phyloP scores from a whole-genome alignment of 2,797 vertebrate species.

The Enteromius trimaculatus region DNA sequence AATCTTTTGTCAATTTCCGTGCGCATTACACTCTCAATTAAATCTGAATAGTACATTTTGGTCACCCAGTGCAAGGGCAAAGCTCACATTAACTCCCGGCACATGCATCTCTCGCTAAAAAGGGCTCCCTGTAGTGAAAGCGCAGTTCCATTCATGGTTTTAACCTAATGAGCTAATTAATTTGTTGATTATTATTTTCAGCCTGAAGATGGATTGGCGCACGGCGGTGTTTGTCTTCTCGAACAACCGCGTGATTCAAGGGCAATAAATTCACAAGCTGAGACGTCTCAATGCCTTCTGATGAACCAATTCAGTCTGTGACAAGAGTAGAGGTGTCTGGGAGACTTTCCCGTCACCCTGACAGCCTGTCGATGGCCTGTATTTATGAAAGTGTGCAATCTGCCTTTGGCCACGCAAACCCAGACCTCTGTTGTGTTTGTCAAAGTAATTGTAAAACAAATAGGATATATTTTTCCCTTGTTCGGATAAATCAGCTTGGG shows the following conservation, averaged over 20 bases:
- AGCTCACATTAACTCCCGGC: conserved; percentile 49
- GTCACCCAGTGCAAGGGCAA: conserved; percentile 54
- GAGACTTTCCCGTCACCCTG: conserved; percentile 36
- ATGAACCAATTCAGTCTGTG: conserved; percentile 54
- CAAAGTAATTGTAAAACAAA: conserved; percentile 55
- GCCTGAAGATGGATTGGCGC: conserved; percentile 56
- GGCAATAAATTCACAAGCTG: conserved; percentile 49
- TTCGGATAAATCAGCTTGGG: conserved; percentile 21
- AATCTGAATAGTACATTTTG: conserved; percentile 47
- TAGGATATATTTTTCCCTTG: conserved; percentile 32
- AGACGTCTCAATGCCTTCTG: conserved; percentile 49
- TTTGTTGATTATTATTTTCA: conserved; percentile 59
- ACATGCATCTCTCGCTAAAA: conserved; percentile 49
- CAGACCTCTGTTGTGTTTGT: conserved; percentile 25
- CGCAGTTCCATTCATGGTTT: conserved; percentile 55
- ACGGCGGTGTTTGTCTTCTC: conserved; percentile 49
- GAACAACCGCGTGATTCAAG: conserved; percentile 50
- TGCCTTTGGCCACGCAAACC: conserved; percentile 41
- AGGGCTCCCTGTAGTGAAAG: conserved; percentile 53
- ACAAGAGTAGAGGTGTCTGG: conserved; percentile 40
- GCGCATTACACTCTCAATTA: conserved; percentile 43
- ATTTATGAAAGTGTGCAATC: conserved; percentile 49
- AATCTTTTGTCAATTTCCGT: conserved; percentile 24
- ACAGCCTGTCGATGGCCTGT: conserved; percentile 55
- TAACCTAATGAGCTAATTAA: conserved; percentile 62